Percentiles rank a stretch among this genome's conserved stretches.
Conservation (phyloP, 1,140 invertebrate species). For the Vollenhovia emeryi region DNA sequence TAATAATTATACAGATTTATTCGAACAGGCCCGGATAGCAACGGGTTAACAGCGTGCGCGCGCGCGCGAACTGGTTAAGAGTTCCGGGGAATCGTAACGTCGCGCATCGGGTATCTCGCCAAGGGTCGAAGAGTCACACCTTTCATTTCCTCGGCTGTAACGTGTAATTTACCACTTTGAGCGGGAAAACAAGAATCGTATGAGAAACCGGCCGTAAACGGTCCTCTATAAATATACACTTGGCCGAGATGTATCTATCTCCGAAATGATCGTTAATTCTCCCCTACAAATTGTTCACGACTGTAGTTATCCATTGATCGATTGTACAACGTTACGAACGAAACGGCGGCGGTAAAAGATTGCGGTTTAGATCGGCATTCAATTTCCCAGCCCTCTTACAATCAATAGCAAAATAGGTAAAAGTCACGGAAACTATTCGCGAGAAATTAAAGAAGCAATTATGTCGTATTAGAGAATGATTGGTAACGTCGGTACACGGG, state of each 20-base stretch:
- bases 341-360: not conserved
- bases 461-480: not conserved
- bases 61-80: conserved; percentile 65
- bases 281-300: conserved; percentile 6
- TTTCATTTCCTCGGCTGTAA: conserved; percentile 68
- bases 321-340: not conserved
- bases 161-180: conserved; percentile 69
- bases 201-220: conserved; percentile 50
- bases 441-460: not conserved
- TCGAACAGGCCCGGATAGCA: conserved; percentile 64
- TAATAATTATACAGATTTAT: conserved; percentile 80
- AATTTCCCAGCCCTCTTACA: not conserved
- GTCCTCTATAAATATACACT: conserved; percentile 52
- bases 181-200: conserved; percentile 48
- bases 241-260: conserved; percentile 36
- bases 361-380: not conserved
- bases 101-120: conserved; percentile 46
- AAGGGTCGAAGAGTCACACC: conserved; percentile 65
- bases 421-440: not conserved
- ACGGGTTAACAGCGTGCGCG: conserved; percentile 62
- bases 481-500: no score
- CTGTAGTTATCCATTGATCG: not conserved
- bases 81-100: conserved; percentile 65
- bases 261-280: not conserved
- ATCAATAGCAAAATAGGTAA: not conserved